A percentile compares a stretch with the other conserved stretches of the same genome.
phyloP scores from a whole-genome alignment of 1,140 invertebrate species.

The Chironomus tepperi region DNA sequence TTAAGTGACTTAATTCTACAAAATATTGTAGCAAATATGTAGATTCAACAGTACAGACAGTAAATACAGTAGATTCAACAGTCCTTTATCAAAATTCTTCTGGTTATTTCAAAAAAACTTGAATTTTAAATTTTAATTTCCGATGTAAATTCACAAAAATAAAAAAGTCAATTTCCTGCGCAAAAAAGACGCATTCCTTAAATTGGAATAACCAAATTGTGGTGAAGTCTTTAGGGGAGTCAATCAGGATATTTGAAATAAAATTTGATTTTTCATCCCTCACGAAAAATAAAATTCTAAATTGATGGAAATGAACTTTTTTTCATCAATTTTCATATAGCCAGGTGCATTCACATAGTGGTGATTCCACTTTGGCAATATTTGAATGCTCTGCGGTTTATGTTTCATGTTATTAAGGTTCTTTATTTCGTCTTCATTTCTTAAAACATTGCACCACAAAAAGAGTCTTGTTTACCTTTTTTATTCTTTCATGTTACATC shows the following conservation, averaged over 20 bases:
- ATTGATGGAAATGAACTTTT: neutral
- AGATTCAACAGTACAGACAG: too few species aligned
- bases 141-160: neutral
- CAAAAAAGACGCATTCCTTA: too few species aligned
- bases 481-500: neutral
- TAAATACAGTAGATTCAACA: too few species aligned
- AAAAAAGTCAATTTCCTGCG: too few species aligned
- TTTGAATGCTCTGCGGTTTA: slow-evolving; percentile 1
- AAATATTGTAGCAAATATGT: too few species aligned
- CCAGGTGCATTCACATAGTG: neutral
- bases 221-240: neutral
- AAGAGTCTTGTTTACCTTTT: neutral
- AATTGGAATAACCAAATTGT: too few species aligned
- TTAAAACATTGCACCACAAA: neutral
- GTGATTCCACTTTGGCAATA: neutral
- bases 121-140: neutral
- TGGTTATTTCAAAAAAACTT: neutral
- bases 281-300: neutral
- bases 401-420: neutral
- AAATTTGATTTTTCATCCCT: neutral
- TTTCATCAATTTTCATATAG: neutral
- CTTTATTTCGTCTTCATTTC: neutral
- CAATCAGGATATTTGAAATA: neutral
- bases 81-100: neutral
- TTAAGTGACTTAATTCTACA: too few species aligned